These are phyloP conservation scores for Sphinx pinastri DNA, from an alignment of 2,888 invertebrate species.

Conservation along the genomic window DNA sequence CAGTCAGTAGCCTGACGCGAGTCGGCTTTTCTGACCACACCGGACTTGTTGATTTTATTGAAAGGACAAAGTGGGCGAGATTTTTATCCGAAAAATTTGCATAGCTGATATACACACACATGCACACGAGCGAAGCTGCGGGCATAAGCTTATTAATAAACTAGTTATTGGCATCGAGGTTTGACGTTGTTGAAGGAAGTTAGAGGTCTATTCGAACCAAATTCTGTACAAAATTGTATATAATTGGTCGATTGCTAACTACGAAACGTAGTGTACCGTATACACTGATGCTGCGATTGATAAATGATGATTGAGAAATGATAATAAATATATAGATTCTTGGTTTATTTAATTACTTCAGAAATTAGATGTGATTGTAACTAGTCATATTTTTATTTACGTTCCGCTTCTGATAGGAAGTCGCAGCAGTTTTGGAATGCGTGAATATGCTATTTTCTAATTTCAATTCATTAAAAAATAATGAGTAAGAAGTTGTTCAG, in stretches of 20 bases:
- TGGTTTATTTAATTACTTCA: no score
- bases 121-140: not conserved
- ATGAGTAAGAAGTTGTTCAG: no score
- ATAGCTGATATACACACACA: not conserved
- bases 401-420: no score
- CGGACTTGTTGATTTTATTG: no score
- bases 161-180: not conserved
- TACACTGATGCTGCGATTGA: conserved; percentile 10
- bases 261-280: conserved; percentile 39
- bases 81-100: not conserved
- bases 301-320: not conserved
- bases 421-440: no score
- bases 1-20: no score
- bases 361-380: no score
- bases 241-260: conserved; percentile 52
- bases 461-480: no score
- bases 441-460: no score
- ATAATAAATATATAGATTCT: not conserved
- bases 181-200: conserved; percentile 35
- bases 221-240: conserved; percentile 54
- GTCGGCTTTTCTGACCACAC: no score
- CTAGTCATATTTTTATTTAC: no score
- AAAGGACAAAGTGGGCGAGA: no score
- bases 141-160: conserved; percentile 4
- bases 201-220: conserved; percentile 40